Base-by-base conservation (phyloP, 2,113 vertebrate species). In the Aldabrachelys gigantea region DNA sequence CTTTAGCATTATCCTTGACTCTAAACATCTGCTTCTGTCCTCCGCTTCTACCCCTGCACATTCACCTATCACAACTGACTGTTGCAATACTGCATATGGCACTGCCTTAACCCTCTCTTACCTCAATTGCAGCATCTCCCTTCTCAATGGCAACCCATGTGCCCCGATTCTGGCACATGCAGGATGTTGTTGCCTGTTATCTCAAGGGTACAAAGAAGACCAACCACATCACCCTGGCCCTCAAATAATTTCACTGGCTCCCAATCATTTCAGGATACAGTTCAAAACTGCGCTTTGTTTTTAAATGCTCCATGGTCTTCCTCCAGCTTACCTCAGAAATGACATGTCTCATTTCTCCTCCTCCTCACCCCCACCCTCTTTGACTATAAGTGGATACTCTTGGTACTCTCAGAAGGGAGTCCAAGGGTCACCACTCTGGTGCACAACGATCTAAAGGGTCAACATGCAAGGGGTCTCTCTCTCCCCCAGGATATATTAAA, bases 401-500 rank as follows among this genome's bases (percentile, higher is more conserved):
- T 16, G 19, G n/a, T 3, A 4, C 1, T 38, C 1, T 31, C 35
- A 10, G 14, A 19, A 31, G 54, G 25, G 8, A n/a, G 3, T 72
- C 11, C 17, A 57, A 54, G 38, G 38, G 16, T 82, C 41, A 14
- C 25, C 54, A 21, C 16, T 78, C 1, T 49, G 76, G 8, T 4
- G 41, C 41, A 3, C 29, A 14, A 4, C 0, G 13, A 52, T 24
- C 24, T 44, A 25, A 69, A 44, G 24, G 24, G 65, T 8, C 3
- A 16, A 56, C 24, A 7, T 0, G 4, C 35, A 29, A 29, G 27
- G n/a, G 59, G 16, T 35, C 8, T 24, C 59, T 2, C 57, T 2
- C 38, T 11, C n/a, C 38, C 21, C 38, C 21, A 2, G 35, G 7
- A 0, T 1, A 4, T 2, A 0, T 2, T 17, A 6, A 38, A 31